Base-by-base conservation (phyloP, 2,113 vertebrate species). In the Sinocyclocheilus grahami region DNA sequence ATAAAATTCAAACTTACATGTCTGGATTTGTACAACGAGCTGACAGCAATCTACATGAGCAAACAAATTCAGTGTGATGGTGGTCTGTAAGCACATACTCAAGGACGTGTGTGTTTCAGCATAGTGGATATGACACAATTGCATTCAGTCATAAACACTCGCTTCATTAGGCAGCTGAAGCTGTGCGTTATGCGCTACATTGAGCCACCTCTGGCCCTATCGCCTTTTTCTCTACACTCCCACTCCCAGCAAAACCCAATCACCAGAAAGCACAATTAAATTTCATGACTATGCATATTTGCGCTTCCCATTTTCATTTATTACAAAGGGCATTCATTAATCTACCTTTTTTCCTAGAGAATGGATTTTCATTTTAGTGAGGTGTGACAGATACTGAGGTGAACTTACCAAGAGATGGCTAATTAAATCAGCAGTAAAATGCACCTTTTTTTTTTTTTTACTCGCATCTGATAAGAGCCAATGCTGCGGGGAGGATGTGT, bases 81-180 rank as follows among this genome's bases (percentile, higher is more conserved):
- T 75, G 11, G 79, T 71, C 84, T 86, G 55, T 39, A 27, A 62
- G 69, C 33, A 62, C 27, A n/a, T 33, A 53, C 48, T 37, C 27
- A 65, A 51, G 62, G 48, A 58, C 20, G 65, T 80, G 72, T 86
- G 83, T 27, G 87, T 69, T 92, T 91, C 89, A 91, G 95, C 93
- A 93, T 95, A 95, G 93, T 94, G 93, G 94, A 94, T 94, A 95
- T 92, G 95, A 92, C 93, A 94, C 94, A 89, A 90, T 95, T 92
- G 92, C 93, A 94, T 94, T 91, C 91, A 94, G 95, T 93, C 95
- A 96, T 97, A 96, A 97, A 96, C 93, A 95, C 91, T 93, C 6
- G 95, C 94, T 95, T 96, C 96, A 97, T 97, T 97, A 97, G 95
- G 91, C 95, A 92, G 94, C 93, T 95, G 93, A 95, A 92, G 94